These are phyloP conservation scores for Brachyalestes nurse DNA, from an alignment of 2,797 vertebrate genomes.

Conservation along the genomic window DNA sequence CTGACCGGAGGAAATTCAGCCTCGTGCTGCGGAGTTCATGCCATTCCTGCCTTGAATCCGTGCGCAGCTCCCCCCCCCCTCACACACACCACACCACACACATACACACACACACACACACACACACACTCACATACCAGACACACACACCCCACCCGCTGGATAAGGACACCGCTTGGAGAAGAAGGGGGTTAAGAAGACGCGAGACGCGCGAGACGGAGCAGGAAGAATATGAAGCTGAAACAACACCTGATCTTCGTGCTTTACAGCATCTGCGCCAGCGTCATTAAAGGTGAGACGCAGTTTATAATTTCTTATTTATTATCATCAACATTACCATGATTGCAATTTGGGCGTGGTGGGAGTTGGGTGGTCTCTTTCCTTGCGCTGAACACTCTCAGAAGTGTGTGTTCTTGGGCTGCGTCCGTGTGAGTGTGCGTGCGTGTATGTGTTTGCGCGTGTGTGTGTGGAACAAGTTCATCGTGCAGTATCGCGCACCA, in stretches of 20 bases:
- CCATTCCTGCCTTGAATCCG: slow-evolving; percentile 70
- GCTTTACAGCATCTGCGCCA: slow-evolving; percentile 80
- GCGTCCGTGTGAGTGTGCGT: neutral
- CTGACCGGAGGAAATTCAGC: slow-evolving; percentile 59
- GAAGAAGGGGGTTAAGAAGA: slow-evolving; percentile 54
- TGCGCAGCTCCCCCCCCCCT: slow-evolving; percentile 50
- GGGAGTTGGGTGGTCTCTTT: slow-evolving; percentile 29
- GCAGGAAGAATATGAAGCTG: slow-evolving; percentile 80
- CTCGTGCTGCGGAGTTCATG: slow-evolving; percentile 68
- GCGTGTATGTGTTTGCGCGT: too few relatives aligned
- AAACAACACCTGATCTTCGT: slow-evolving; percentile 78
- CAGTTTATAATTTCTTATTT: neutral
- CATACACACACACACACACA: too few relatives aligned
- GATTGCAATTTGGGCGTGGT: slow-evolving; percentile 73
- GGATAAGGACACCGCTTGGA: slow-evolving; percentile 71
- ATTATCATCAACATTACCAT: neutral
- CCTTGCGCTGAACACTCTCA: neutral
- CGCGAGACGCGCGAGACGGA: slow-evolving; percentile 42
- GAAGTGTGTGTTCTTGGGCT: slow-evolving; percentile 18
- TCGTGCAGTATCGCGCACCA: slow-evolving; percentile 23
- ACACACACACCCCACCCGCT: slow-evolving; percentile 57
- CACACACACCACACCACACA: too few relatives aligned
- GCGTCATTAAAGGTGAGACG: slow-evolving; percentile 80
- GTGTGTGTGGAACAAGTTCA: neutral
- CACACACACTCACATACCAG: too few relatives aligned